Evolutionary conservation across 2,888 invertebrate species (phyloP).

Genomic region (Quadroppia sp.): DNA sequence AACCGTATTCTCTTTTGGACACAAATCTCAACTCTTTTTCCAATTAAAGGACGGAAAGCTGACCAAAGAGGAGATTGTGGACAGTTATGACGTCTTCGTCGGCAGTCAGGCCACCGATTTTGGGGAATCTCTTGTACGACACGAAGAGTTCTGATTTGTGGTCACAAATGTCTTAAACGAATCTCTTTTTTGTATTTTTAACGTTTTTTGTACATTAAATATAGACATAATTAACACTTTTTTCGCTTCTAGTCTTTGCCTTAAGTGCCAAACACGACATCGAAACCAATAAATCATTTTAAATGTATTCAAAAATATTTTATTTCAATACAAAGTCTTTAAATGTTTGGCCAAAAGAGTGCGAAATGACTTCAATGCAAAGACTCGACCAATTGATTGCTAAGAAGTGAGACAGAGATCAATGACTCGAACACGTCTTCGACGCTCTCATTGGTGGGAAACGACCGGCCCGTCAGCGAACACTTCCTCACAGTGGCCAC

Average conservation of each 20-base stretch:
- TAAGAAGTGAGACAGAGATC: neutral
- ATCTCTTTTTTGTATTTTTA: too few species aligned
- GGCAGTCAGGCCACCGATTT: constrained; percentile 99
- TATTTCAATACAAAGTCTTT: too few species aligned
- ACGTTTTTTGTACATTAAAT: too few species aligned
- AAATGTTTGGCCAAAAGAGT: too few species aligned
- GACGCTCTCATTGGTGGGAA: neutral
- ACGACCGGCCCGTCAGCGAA: neutral
- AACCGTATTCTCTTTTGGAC: neutral
- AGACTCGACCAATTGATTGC: neutral
- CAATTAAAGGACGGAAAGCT: constrained; percentile 69
- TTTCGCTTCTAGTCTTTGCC: too few species aligned
- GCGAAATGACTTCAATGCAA: too few species aligned
- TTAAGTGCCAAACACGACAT: too few species aligned
- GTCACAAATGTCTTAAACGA: too few species aligned
- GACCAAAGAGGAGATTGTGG: constrained; percentile 80
- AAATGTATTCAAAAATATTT: too few species aligned
- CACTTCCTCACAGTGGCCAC: neutral
- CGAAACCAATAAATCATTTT: too few species aligned
- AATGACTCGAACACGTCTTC: neutral
- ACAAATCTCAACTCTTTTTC: constrained; percentile 20
- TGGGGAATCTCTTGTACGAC: constrained; percentile 88
- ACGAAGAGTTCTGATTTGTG: constrained; percentile 93
- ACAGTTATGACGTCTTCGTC: constrained; percentile 95
- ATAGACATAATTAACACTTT: too few species aligned